Base-by-base conservation (phyloP, 1,140 invertebrate genomes). In the Ostrea denselamellosa region DNA sequence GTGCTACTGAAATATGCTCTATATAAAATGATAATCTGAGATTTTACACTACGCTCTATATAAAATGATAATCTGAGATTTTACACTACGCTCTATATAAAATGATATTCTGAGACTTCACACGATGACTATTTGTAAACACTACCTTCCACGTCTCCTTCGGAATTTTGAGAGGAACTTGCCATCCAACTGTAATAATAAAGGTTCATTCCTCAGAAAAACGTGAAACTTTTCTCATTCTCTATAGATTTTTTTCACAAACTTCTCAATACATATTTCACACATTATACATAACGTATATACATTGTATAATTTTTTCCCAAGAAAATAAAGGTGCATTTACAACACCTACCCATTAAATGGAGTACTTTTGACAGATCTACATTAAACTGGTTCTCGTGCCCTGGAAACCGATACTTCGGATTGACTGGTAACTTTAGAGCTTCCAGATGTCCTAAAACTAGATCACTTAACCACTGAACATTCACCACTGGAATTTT, bases 381-480 rank as follows among this genome's bases (percentile, higher is more conserved):
- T 93, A 99, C 96, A 92, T 97, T 96, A 93, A 99, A 98, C 7
- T 97, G 97, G 94, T 97, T 96, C 4, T 96, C 96, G 25, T 97
- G 92, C 90, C 96, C 97, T 93, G 97, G 98, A 90, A 98, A 97
- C 91, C 98, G 97, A 94, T 98, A 99, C 92, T 98, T 98, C 96
- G 96, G 93, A 96, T 97, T 90, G 96, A 97, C 95, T 97, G 97
- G 94, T 22, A 95, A 90, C 93, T 97, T 96, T 0, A 98, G 95
- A 7, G 97, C 97, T 90, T 96, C 97, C 93, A 97, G 96, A 90
- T 98, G 97, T 0, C 98, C 98, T 88, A 99, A 97, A 90, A 99
- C 96, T 62, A 99, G 96, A 94, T 99, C 98, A 86, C 97, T 98
- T 71, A 99, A 95, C 98, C 98, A 99, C 89, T 97, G 97, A 9